phyloP scores from a whole-genome alignment of 2,888 invertebrate species.

The Leucoma salicis region DNA sequence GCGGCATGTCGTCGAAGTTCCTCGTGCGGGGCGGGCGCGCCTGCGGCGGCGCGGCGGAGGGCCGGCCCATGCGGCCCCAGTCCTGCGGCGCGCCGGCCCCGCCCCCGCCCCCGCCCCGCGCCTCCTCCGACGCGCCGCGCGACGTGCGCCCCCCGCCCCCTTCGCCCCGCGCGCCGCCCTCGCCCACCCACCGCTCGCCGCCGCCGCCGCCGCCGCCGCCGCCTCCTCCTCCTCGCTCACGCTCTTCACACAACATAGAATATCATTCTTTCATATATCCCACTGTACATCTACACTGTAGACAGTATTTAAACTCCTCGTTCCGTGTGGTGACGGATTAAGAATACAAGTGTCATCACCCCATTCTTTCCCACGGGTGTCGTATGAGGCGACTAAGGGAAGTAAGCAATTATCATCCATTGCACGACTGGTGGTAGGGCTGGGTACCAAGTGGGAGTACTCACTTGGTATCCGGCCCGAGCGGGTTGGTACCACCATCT shows the following conservation, averaged over 20 bases:
- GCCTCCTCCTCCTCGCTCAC: conserved; percentile 54
- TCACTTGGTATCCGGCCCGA: no score
- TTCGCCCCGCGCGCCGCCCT: conserved; percentile 52
- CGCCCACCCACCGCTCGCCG: conserved; percentile 28
- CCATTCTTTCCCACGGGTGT: no score
- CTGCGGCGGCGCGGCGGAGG: conserved; percentile 42
- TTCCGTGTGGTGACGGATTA: no score
- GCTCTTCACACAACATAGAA: conserved; percentile 29
- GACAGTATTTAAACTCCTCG: no score
- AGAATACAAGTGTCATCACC: no score
- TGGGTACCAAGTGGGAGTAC: no score
- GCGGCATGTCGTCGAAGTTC: conserved; percentile 71
- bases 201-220: conserved; percentile 39
- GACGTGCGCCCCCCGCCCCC: conserved; percentile 31
- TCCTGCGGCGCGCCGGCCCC: conserved; percentile 48
- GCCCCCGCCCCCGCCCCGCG: conserved; percentile 28
- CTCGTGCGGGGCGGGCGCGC: conserved; percentile 46
- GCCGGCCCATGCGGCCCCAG: conserved; percentile 65
- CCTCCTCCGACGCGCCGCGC: conserved; percentile 24
- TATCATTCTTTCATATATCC: neutral
- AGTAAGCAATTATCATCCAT: no score
- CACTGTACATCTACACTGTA: no score
- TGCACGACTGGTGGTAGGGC: no score
- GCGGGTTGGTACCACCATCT: no score
- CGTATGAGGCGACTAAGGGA: no score